A percentile compares a stretch with the other conserved stretches of the same genome.
Conservation (phyloP, 2,888 invertebrate genomes). For the Ptilodon capucinus region DNA sequence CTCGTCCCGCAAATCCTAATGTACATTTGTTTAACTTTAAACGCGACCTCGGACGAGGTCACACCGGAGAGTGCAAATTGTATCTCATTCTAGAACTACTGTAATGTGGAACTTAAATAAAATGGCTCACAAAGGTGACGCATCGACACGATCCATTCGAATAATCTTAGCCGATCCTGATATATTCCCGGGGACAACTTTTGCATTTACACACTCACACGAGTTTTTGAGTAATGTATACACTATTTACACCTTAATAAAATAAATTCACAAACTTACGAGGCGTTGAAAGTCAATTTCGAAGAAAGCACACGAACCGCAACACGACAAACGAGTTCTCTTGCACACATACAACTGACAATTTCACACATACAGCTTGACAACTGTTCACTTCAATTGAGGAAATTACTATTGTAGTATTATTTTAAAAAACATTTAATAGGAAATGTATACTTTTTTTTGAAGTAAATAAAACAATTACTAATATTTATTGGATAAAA, state of each 20-base stretch:
- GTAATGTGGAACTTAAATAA: slow-evolving; percentile 62
- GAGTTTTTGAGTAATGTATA: slow-evolving; percentile 23
- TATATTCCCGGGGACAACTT: slow-evolving; percentile 27
- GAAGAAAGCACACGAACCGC: slow-evolving; percentile 77
- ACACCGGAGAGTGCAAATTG: slow-evolving; percentile 13
- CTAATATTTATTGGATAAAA: background rate
- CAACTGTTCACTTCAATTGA: background rate
- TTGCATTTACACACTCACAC: slow-evolving; percentile 31
- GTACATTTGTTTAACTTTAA: slow-evolving; percentile 16
- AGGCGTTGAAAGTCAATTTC: slow-evolving; percentile 79
- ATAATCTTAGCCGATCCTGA: slow-evolving; percentile 60
- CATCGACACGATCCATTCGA: slow-evolving; percentile 80
- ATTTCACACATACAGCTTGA: slow-evolving; percentile 31
- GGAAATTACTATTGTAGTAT: background rate
- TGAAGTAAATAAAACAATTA: background rate
- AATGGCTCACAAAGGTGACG: slow-evolving; percentile 82
- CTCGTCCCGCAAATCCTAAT: slow-evolving; percentile 14
- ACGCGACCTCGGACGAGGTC: slow-evolving; percentile 14
- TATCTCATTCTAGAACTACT: slow-evolving; percentile 33
- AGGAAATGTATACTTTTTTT: background rate
- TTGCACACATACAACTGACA: slow-evolving; percentile 67
- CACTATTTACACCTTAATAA: slow-evolving; percentile 63
- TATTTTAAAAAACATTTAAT: background rate
- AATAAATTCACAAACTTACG: slow-evolving; percentile 77
- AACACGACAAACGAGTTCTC: slow-evolving; percentile 76